Conservation (phyloP, 1,140 invertebrate species). For the Lepidurus packardi region DNA sequence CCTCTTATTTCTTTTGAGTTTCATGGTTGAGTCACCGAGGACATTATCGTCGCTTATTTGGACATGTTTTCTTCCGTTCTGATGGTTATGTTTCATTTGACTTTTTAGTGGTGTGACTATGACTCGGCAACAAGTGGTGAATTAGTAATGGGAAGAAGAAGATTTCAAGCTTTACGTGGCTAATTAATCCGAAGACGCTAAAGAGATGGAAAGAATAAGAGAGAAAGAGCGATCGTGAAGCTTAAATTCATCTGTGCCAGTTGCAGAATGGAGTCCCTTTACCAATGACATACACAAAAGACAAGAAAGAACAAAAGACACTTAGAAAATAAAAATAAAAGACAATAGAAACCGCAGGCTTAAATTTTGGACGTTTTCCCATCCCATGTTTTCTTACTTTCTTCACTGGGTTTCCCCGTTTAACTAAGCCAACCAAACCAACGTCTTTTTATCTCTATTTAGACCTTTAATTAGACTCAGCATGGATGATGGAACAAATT, state of each 20-base stretch:
- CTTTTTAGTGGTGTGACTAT: neutral
- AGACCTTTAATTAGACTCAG: neutral
- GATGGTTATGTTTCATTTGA: neutral
- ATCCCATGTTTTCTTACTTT: neutral
- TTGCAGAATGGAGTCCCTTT: conserved; percentile 12
- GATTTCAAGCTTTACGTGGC: neutral
- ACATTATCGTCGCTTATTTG: neutral
- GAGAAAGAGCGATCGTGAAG: neutral
- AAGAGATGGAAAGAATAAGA: neutral
- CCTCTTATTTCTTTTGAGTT: neutral
- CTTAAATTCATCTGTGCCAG: neutral
- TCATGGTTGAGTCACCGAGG: neutral
- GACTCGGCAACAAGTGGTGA: conserved; percentile 10
- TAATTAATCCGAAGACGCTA: neutral
- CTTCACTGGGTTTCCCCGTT: neutral
- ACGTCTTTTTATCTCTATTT: neutral
- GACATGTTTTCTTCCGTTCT: neutral
- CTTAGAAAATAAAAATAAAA: neutral
- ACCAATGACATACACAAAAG: neutral
- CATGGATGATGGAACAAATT: neutral
- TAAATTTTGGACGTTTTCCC: neutral
- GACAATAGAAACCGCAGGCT: neutral
- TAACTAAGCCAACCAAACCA: neutral
- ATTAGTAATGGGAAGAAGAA: neutral
- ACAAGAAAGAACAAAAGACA: neutral